Conservation (phyloP, 2,797 vertebrate genomes). For the Diplodus sargus region DNA sequence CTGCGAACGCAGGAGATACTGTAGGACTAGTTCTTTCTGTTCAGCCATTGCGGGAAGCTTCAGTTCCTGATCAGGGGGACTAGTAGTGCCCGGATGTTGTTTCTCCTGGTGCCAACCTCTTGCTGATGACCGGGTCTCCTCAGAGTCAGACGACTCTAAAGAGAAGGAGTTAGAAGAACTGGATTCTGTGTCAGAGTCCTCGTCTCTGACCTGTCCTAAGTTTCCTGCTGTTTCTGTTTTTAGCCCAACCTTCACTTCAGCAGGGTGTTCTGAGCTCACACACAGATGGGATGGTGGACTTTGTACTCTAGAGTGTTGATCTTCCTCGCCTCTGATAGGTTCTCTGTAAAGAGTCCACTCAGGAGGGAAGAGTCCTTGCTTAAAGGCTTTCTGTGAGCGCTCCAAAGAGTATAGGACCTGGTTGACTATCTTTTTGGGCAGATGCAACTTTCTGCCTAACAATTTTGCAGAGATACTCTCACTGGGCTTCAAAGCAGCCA, state of each 20-base stretch:
- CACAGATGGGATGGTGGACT: slow-evolving; percentile 5
- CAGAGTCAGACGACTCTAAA: slow-evolving; percentile 63
- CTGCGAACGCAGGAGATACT: slow-evolving; percentile 82
- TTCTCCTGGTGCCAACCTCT: slow-evolving; percentile 21
- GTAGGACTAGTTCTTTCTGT: slow-evolving; percentile 88
- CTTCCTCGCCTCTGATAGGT: slow-evolving; percentile 23
- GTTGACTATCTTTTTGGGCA: slow-evolving; percentile 89
- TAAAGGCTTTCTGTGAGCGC: slow-evolving; percentile 75
- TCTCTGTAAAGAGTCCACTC: slow-evolving; percentile 84
- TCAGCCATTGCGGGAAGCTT: slow-evolving; percentile 81
- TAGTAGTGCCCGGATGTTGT: slow-evolving; percentile 2
- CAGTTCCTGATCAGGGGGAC: slow-evolving; percentile 40
- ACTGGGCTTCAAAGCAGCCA: slow-evolving; percentile 79
- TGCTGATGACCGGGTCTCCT: slow-evolving; percentile 46
- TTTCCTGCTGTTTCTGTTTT: slow-evolving; percentile 29
- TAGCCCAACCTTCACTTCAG: slow-evolving; percentile 9
- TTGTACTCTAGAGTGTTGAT: slow-evolving; percentile 22
- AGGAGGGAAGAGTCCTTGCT: slow-evolving; percentile 79
- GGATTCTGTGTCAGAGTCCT: slow-evolving; percentile 74
- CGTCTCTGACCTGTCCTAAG: slow-evolving; percentile 46
- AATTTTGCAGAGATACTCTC: slow-evolving; percentile 78
- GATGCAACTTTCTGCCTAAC: slow-evolving; percentile 80
- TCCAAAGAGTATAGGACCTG: slow-evolving; percentile 86
- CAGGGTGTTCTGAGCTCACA: slow-evolving; percentile 18
- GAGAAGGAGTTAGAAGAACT: slow-evolving; percentile 67